Evolutionary conservation across 2,888 invertebrate species (phyloP).

Genomic region (Leucozona laternaria): DNA sequence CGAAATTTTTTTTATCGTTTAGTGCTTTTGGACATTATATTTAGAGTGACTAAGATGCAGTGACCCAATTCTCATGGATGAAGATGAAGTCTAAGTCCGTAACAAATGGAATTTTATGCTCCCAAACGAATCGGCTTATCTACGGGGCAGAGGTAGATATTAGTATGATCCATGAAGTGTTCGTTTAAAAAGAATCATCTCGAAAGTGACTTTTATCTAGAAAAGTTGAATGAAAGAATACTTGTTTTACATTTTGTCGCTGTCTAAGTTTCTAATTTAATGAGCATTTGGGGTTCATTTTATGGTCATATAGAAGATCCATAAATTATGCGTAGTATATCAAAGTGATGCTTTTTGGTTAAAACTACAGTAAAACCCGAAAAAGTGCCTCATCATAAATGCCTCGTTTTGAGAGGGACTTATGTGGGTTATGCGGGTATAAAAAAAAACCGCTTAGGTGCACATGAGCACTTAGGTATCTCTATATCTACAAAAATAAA

Average conservation of each 20-base stretch:
- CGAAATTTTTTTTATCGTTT: constrained; percentile 3
- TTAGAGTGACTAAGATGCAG: constrained; percentile 20
- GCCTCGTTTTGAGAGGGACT: too few species aligned
- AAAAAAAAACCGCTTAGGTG: too few species aligned
- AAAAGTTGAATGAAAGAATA: too few species aligned
- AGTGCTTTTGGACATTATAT: constrained; percentile 11
- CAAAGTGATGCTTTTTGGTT: too few species aligned
- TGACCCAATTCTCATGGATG: constrained; percentile 28
- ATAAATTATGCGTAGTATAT: too few species aligned
- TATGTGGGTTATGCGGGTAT: too few species aligned
- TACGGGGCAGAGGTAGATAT: background rate
- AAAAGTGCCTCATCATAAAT: too few species aligned
- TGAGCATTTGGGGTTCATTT: background rate
- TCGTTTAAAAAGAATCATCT: background rate
- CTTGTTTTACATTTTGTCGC: background rate
- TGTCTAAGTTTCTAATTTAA: background rate
- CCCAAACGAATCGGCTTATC: constrained; percentile 19
- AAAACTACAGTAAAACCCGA: too few species aligned
- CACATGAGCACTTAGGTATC: too few species aligned
- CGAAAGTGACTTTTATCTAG: background rate
- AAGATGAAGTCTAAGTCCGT: constrained; percentile 5
- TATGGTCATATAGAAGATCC: too few species aligned
- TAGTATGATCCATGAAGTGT: constrained; percentile 8
- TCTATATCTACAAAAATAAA: too few species aligned
- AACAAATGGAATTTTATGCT: constrained; percentile 27